phyloP scores from a whole-genome alignment of 2,888 invertebrate species.

The Panzeria rudis region DNA sequence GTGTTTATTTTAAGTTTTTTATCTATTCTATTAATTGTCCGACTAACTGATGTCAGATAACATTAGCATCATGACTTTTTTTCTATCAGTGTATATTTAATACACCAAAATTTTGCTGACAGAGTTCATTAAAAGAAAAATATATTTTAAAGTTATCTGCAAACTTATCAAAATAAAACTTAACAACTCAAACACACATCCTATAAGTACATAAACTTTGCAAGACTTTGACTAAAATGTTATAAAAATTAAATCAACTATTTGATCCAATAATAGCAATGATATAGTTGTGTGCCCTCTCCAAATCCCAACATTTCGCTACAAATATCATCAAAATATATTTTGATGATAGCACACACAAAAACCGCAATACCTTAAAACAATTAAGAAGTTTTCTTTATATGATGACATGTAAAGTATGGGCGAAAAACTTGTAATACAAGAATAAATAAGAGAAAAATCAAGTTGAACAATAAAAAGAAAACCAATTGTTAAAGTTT shows the following conservation, averaged over 20 bases:
- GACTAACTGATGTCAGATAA: too few relatives aligned
- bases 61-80: too few relatives aligned
- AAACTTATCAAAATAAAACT: constrained; percentile 19
- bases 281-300: neutral
- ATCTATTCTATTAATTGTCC: too few relatives aligned
- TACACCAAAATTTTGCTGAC: neutral
- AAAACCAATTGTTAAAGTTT: constrained; percentile 57
- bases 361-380: constrained; percentile 71
- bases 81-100: neutral
- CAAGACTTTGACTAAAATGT: constrained; percentile 18
- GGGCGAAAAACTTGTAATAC: constrained; percentile 4
- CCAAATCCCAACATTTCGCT: constrained; percentile 18
- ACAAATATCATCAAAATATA: constrained; percentile 12
- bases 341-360: constrained; percentile 46
- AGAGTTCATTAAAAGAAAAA: neutral
- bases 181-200: neutral
- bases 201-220: constrained; percentile 11
- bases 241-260: constrained; percentile 45
- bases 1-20: too few relatives aligned
- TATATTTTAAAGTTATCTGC: constrained; percentile 18
- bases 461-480: constrained; percentile 27
- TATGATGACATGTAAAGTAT: constrained; percentile 28
- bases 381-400: constrained; percentile 69
- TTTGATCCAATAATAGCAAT: constrained; percentile 14
- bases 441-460: constrained; percentile 5